Conservation (phyloP, 1,140 invertebrate species). For the Maniola jurtina region DNA sequence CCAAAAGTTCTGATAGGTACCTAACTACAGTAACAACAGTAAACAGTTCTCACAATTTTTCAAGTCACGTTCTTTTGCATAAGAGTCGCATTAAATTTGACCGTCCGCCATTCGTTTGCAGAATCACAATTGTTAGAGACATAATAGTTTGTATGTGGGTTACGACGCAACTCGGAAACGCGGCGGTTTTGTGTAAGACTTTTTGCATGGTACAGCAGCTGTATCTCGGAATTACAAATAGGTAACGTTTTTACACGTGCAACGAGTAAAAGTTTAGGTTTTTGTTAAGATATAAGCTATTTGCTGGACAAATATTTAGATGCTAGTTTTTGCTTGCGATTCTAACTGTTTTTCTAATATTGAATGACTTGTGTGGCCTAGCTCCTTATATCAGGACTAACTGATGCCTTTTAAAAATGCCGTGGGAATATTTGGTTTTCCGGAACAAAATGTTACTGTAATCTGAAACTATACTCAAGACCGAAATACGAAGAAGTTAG, state of each 20-base stretch:
- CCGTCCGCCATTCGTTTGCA: background rate
- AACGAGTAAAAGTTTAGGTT: background rate
- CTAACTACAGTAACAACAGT: too few relatives aligned
- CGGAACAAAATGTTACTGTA: too few relatives aligned
- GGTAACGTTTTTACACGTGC: background rate
- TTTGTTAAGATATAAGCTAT: background rate
- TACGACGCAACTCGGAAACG: constrained; percentile 3
- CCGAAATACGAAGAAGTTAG: too few relatives aligned
- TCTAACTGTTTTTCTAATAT: too few relatives aligned
- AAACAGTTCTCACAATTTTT: constrained; percentile 4
- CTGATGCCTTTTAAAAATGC: too few relatives aligned
- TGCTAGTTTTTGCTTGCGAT: too few relatives aligned
- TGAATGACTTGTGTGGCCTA: too few relatives aligned
- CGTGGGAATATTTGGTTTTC: too few relatives aligned
- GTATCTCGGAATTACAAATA: background rate
- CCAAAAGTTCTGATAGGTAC: background rate
- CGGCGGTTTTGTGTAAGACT: background rate
- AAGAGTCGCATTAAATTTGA: background rate
- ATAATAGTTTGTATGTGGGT: constrained; percentile 11
- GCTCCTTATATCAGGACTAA: too few relatives aligned
- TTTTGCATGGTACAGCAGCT: background rate
- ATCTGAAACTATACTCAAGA: too few relatives aligned
- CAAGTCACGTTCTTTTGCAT: constrained; percentile 7
- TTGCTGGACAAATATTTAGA: too few relatives aligned
- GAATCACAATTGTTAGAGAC: constrained; percentile 2